Evolutionary conservation across 1,140 invertebrate genomes (phyloP), one percentile per base, ranked within the genome.

Genomic region (Drosophila insularis): DNA sequence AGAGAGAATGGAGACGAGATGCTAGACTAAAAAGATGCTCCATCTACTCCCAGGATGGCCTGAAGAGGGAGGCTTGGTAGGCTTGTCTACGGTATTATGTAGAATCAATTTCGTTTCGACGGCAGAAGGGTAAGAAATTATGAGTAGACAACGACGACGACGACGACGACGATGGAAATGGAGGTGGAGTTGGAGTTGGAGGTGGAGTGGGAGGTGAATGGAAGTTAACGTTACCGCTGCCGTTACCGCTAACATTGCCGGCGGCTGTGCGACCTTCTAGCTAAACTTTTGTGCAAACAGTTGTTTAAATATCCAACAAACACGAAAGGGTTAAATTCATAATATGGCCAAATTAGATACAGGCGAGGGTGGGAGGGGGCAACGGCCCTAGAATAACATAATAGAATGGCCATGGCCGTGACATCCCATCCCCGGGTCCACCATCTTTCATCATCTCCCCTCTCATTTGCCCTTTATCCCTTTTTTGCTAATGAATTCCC

Each of bases 271-370:
- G 84, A 87, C 84, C 84, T 87, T 89, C 80, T 68, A 63, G 84
- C 55, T 87, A 87, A 87, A 87, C 84, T 87, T 87, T 87, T 87
- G 84, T 89, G 84, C 84, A 89, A 87, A 87, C 84, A 87, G 80
- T 87, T 87, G 84, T 87, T 87, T 84, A 84, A 87, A 87, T 87
- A 84, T 87, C 84, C 85, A 89, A 74, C 76, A 84, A 87, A 87
- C 84, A 89, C 82, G 84, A 72, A 86, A 87, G 85, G 84, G 84
- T 89, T 87, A 87, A 89, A 89, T 87, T 87, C 84, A 89, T 87
- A 87, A 87, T 87, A 89, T 87, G 76, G 68, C 84, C 80, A 87
- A 87, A 87, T 87, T 87, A 89, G 84, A 87, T 87, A 82, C 80
- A 89, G 17, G 35, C 10, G 35, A n/a, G n/a, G n/a, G n/a, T n/a